phyloP scores from a whole-genome alignment of 2,797 vertebrate genomes.

The Chiroxiphia lanceolata region DNA sequence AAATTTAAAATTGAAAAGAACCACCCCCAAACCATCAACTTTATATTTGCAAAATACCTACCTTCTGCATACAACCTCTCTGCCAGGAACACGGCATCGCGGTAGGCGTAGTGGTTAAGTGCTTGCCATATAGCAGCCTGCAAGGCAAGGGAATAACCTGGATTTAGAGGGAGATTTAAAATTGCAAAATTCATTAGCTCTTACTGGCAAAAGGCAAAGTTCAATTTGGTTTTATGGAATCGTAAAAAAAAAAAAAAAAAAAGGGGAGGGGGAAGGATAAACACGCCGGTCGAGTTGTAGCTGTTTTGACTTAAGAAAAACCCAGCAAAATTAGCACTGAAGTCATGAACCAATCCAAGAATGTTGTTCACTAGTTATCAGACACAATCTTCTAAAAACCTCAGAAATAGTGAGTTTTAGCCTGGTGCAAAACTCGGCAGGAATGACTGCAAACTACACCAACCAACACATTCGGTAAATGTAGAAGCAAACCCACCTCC shows the following conservation, averaged over 20 bases:
- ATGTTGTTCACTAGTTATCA: neutral
- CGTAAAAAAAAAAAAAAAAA: neutral
- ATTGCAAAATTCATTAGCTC: neutral
- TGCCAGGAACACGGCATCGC: constrained; percentile 96
- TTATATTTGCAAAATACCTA: constrained; percentile 62
- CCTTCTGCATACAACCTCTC: constrained; percentile 98
- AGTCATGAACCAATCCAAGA: neutral
- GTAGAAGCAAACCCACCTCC: neutral
- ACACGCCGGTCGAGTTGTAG: neutral
- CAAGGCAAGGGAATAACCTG: neutral
- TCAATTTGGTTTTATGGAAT: neutral
- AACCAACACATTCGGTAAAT: neutral
- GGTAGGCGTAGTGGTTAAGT: constrained; percentile 97
- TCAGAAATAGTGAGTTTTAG: neutral
- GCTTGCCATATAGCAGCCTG: constrained; percentile 99
- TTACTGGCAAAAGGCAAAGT: neutral
- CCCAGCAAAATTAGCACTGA: neutral
- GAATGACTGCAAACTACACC: neutral
- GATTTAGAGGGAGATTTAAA: neutral
- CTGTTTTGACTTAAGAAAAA: neutral
- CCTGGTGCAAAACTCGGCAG: neutral
- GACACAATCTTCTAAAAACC: neutral
- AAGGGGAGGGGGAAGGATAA: neutral
- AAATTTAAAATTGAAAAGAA: neutral
- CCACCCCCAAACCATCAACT: neutral